These are phyloP conservation scores for Agrotis puta DNA, from an alignment of 2,888 invertebrate genomes.

Conservation along the genomic window DNA sequence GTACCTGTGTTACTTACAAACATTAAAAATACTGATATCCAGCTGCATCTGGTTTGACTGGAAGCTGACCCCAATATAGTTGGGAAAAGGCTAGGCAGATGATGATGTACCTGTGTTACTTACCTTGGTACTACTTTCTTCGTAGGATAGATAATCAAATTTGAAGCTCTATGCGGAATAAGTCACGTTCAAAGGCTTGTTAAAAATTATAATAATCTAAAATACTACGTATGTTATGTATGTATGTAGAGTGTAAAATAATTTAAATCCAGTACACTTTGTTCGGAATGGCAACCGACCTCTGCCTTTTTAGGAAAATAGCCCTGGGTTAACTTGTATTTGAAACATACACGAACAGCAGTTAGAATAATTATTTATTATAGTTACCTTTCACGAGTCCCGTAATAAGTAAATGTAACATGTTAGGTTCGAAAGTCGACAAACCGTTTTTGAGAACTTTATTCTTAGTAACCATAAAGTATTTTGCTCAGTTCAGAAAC, in stretches of 20 bases:
- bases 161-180: no score
- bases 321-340: conserved; percentile 17
- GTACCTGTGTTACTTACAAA: no score
- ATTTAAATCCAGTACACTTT: conserved; percentile 10
- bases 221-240: no score
- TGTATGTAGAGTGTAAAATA: no score
- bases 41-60: no score
- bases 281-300: conserved; percentile 8
- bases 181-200: no score
- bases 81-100: no score
- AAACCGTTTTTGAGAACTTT: conserved; percentile 3
- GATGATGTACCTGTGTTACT: no score
- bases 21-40: no score
- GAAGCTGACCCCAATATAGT: no score
- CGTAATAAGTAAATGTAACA: conserved; percentile 25
- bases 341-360: not conserved
- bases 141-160: no score
- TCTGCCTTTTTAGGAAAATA: not conserved
- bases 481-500: not conserved
- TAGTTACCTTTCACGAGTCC: not conserved
- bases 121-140: no score
- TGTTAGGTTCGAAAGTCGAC: not conserved
- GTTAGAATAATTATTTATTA: not conserved
- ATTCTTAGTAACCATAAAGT: not conserved
- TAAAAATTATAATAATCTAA: not conserved